A percentile compares a stretch with the other conserved stretches of the same genome.
phyloP scores from a whole-genome alignment of 2,888 invertebrate genomes.

The Dicyrtoma fusca region DNA sequence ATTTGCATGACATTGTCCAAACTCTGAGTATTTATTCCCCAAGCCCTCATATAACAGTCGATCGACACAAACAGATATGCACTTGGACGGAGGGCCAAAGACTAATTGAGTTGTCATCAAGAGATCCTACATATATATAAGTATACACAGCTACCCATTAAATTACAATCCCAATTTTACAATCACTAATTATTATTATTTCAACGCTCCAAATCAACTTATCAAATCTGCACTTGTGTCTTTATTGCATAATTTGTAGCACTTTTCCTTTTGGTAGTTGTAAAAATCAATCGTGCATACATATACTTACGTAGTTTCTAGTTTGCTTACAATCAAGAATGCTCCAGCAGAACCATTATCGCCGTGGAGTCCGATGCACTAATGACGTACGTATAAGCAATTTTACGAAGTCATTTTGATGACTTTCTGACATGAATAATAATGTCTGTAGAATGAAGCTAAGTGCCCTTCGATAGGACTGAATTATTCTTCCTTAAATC shows the following conservation, averaged over 20 bases:
- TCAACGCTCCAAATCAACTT: constrained; percentile 17
- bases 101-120: constrained; percentile 39
- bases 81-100: constrained; percentile 23
- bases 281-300: no score
- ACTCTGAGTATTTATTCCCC: constrained; percentile 4
- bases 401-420: no score
- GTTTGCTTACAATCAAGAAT: no score
- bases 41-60: background rate
- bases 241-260: background rate
- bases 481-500: no score
- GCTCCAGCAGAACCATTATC: no score
- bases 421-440: no score
- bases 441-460: no score
- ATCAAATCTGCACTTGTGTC: background rate
- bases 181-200: background rate
- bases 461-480: no score
- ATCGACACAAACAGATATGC: background rate
- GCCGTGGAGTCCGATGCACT: no score
- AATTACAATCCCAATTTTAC: constrained; percentile 9
- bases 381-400: no score
- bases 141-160: constrained; percentile 15
- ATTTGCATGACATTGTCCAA: constrained; percentile 30
- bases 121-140: background rate
- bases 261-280: background rate
- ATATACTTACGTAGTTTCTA: no score